phyloP scores from a whole-genome alignment of 2,888 invertebrate species.

The Meiosimyza platycephala region DNA sequence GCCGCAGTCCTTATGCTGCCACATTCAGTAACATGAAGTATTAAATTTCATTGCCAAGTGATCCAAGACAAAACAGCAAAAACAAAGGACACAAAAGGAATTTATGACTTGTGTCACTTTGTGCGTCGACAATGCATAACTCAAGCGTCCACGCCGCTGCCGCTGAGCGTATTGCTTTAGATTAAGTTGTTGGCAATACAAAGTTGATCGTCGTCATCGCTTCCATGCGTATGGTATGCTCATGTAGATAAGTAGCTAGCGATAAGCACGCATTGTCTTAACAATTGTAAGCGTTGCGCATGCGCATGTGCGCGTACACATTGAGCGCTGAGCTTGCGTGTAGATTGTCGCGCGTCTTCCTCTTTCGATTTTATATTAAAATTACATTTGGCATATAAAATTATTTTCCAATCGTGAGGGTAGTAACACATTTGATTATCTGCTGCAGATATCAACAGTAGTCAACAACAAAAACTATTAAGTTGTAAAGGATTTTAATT shows the following conservation, averaged over 20 bases:
- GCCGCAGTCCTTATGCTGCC: background rate
- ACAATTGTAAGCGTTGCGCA: background rate
- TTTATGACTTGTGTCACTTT: conserved; percentile 63
- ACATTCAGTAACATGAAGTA: background rate
- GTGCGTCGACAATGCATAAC: conserved; percentile 61
- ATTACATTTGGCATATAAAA: conserved; percentile 14
- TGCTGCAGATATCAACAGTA: background rate
- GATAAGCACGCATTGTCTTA: conserved; percentile 20
- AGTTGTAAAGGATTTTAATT: conserved; percentile 32
- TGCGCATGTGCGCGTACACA: conserved; percentile 7
- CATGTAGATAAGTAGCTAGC: conserved; percentile 19
- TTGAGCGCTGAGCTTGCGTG: conserved; percentile 21
- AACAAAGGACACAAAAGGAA: conserved; percentile 50
- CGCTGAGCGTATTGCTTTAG: background rate
- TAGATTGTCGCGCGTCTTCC: background rate
- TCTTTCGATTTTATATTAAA: background rate
- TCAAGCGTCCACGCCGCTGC: conserved; percentile 45
- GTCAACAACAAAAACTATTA: background rate
- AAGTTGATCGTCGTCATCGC: too few relatives aligned
- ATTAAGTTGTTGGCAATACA: conserved; percentile 9
- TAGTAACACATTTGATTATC: conserved; percentile 14
- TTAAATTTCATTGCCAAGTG: conserved; percentile 18
- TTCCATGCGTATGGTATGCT: background rate
- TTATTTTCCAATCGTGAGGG: conserved; percentile 9
- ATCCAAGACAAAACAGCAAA: conserved; percentile 40